Base-by-base conservation (phyloP, 2,113 vertebrate genomes). In the Hiodon tergisus region DNA sequence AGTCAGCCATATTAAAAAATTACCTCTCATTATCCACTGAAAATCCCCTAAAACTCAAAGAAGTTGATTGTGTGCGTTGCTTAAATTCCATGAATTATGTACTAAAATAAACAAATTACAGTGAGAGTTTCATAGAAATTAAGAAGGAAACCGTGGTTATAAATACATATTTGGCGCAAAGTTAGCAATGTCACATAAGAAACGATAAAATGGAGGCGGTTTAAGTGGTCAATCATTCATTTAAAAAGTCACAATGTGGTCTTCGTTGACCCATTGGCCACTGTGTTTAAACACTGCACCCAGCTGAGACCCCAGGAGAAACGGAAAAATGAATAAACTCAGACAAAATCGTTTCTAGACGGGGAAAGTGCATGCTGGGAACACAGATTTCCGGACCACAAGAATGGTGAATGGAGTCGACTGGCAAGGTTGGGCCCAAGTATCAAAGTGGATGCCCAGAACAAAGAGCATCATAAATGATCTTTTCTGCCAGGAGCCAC, bases 391-490 rank as follows among this genome's bases (percentile, higher is more conserved):
- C 62, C 52, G 5, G 58, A 51, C 50, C 61, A 31, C 31, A 31
- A 31, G 31, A 31, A 31, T 31, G 31, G 31, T 31, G 31, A 31
- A 31, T 31, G 31, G 55, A 47, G 72, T 47, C 54, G 70, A 73
- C 67, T 77, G 75, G 72, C 72, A 74, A 2, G 57, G 11, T 50
- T 57, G 66, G 52, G 62, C 76, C 62, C 16, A 69, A 57, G 62
- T 76, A 65, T 74, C 70, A 73, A 77, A 70, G 65, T 73, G 31
- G 76, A 14, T 11, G 53, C 50, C 73, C 50, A 75, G 16, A 71
- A 78, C 75, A 91, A 91, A 87, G 88, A 79, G 83, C 80, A 87
- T 91, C 59, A 86, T 87, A 90, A 91, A 83, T 75, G 85, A 84
- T 83, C 87, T 86, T 85, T 83, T 72, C 6, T 78, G 84, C 84